Base-by-base conservation (phyloP, 2,113 vertebrate species). In the Axis porcinus region DNA sequence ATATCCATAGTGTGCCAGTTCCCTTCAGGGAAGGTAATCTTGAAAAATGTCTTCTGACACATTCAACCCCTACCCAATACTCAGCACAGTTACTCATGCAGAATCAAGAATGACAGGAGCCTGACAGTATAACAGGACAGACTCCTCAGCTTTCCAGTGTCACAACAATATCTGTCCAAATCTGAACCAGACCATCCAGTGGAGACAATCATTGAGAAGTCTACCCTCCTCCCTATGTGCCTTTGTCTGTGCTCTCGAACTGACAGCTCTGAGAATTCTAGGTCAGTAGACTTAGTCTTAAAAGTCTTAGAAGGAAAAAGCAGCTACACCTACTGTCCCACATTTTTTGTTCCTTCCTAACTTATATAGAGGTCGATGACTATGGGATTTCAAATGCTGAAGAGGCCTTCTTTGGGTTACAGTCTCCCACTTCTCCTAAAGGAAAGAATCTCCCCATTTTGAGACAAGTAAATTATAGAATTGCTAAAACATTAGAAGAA, bases 171-270 rank as follows among this genome's bases (percentile, higher is more conserved):
- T 89, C 30, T 54, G 12, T 43, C 25, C n/a, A 92, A 64, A 92
- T 54, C 13, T 54, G 33, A 64, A 67, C 58, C 47, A 54, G 16
- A 17, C 14, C 13, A 0, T 40, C n/a, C 12, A 91, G 25, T 21
- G 4, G 45, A 82, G 10, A 54, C 23, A 54, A 54, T 82, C 62
- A 40, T 5, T 54, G 16, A 91, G 50, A 28, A 83, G 7, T 83
- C 12, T 54, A 9, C 6, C 1, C 23, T 28, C 23, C 74, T 45
- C 40, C 7, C 1, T 36, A 7, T 1, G 4, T 50, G 8, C 8
- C n/a, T n/a, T 50, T 7, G 1, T 79, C 9, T 60, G 7, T 64
- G 25, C 21, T 0, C 6, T 62, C 5, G 0, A 36, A 81, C 2
- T 91, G 57, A 19, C 6, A 62, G 3, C 23, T 60, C 21, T 36